These are phyloP conservation scores for Xenopus borealis DNA, from an alignment of 2,113 vertebrate genomes.

Conservation along the genomic window DNA sequence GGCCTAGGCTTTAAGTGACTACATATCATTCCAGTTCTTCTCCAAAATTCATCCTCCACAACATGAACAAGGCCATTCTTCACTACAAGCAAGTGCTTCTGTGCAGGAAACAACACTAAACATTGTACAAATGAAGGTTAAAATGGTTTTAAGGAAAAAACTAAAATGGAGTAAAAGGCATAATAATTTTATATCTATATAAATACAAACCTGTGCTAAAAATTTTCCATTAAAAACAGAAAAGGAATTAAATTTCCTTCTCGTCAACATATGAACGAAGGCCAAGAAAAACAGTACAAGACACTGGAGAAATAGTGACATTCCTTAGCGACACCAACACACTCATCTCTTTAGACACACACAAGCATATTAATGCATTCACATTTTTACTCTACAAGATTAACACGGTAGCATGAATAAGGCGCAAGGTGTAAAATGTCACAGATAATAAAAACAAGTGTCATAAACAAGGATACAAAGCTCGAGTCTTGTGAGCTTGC, in stretches of 20 bases:
- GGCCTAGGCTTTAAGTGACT: too few species aligned
- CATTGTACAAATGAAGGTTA: too few species aligned
- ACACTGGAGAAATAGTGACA: not conserved
- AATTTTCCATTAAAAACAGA: too few species aligned
- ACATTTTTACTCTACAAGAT: conserved; percentile 51
- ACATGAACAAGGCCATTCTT: too few species aligned
- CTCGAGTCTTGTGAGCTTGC: conserved; percentile 53
- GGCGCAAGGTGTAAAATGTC: conserved; percentile 73
- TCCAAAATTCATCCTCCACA: too few species aligned
- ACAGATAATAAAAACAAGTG: conserved; percentile 67
- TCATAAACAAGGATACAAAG: conserved; percentile 61
- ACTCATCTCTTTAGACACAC: conserved; percentile 7
- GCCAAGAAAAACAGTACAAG: not conserved
- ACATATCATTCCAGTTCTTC: too few species aligned
- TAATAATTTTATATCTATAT: not conserved
- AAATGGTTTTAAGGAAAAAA: too few species aligned
- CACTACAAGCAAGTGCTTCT: too few species aligned
- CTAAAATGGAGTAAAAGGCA: too few species aligned
- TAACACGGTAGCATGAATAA: conserved; percentile 71
- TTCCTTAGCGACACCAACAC: not conserved
- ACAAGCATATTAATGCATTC: conserved; percentile 50
- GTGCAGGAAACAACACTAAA: too few species aligned
- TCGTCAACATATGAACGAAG: not conserved
- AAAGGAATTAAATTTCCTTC: not conserved
- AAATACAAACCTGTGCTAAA: not conserved